Evolutionary conservation across 2,888 invertebrate genomes (phyloP).

Genomic region (Thereva unica): DNA sequence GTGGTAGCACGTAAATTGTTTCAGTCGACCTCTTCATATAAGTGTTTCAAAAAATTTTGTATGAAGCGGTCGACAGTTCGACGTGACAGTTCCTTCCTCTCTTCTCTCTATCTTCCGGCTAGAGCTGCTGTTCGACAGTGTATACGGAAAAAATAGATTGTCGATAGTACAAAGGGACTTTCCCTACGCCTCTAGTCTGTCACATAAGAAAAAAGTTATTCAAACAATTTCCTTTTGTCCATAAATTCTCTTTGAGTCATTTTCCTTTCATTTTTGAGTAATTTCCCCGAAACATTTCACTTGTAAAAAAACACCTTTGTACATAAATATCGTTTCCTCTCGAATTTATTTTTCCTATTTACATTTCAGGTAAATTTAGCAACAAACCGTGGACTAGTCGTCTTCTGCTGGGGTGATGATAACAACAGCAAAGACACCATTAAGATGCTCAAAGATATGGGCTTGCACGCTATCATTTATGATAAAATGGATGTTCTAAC

Average conservation of each 20-base stretch:
- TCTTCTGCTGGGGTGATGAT: conserved; percentile 98
- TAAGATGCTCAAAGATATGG: conserved; percentile 81
- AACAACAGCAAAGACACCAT: conserved; percentile 88
- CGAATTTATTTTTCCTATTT: conserved; percentile 38
- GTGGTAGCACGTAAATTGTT: no score
- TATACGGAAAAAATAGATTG: no score
- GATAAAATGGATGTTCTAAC: conserved; percentile 78
- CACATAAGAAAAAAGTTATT: no score
- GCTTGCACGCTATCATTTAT: conserved; percentile 94
- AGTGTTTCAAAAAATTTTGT: no score
- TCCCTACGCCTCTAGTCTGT: no score
- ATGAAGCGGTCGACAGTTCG: no score
- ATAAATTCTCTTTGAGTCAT: neutral
- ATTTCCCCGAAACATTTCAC: no score
- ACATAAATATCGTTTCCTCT: neutral
- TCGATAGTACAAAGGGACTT: no score
- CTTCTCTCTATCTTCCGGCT: no score
- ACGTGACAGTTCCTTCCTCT: no score
- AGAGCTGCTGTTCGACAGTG: no score
- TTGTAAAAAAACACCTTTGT: neutral
- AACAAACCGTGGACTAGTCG: conserved; percentile 78
- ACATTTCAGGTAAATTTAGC: conserved; percentile 70
- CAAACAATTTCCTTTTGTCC: neutral
- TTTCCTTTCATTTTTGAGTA: neutral
- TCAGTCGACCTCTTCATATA: no score